A percentile compares a stretch with the other conserved stretches of the same genome.
These are phyloP conservation scores for Perognathus longimembris DNA, from an alignment of 2,113 vertebrate species.

Conservation along the genomic window DNA sequence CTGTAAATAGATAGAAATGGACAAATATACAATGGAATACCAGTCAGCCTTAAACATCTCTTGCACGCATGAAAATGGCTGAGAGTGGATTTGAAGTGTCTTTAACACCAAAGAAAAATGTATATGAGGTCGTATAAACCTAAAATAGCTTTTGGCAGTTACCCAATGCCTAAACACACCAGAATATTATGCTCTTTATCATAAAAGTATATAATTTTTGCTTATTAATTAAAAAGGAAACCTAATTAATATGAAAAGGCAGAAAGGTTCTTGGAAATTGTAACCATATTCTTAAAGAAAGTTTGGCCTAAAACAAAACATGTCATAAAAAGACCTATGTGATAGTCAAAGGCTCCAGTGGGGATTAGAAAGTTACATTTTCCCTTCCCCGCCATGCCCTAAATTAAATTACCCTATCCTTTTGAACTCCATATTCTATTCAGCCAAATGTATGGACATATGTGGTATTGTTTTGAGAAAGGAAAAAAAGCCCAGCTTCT, in stretches of 20 bases:
- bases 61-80: neutral
- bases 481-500: neutral
- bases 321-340: neutral
- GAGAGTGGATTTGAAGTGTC: neutral
- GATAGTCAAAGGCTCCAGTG: neutral
- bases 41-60: neutral
- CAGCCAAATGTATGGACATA: neutral
- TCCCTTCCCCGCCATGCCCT: neutral
- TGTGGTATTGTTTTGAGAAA: neutral
- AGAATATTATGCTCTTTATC: neutral
- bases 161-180: neutral
- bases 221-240: neutral
- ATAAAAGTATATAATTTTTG: neutral
- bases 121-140: neutral
- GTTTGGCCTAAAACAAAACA: neutral
- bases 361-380: neutral
- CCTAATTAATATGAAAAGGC: neutral
- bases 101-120: too few relatives aligned
- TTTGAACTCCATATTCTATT: neutral
- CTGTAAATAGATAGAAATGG: too few relatives aligned
- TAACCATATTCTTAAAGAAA: neutral
- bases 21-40: neutral
- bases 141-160: neutral
- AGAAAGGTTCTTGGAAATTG: slow-evolving; percentile 25
- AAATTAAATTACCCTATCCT: neutral